Evolutionary conservation across 1,140 invertebrate species (phyloP).

Genomic region (Proctacanthus coquilletti): DNA sequence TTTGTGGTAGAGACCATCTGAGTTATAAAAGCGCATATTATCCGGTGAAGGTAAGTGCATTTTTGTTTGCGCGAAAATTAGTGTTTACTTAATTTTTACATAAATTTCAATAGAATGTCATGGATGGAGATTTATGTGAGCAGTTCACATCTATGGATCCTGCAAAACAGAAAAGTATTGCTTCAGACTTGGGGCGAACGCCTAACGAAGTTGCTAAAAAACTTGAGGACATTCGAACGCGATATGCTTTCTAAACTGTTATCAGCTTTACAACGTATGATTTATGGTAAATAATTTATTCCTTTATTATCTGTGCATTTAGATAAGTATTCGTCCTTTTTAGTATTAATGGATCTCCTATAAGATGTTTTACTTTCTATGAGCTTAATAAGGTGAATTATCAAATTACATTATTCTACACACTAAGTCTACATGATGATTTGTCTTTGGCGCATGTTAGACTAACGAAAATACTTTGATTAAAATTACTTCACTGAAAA

Average conservation of each 20-base stretch:
- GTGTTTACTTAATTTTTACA: conserved; percentile 4
- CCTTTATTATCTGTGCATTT: background rate
- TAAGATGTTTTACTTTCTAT: no score
- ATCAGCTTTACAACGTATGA: background rate
- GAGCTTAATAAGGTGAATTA: no score
- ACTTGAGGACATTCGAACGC: conserved; percentile 82
- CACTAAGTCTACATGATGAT: no score
- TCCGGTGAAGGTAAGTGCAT: conserved; percentile 78
- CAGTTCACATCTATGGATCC: conserved; percentile 95
- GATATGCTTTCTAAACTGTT: conserved; percentile 82
- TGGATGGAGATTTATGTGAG: conserved; percentile 98
- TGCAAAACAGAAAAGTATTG: conserved; percentile 86
- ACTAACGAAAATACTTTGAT: conserved; percentile 3
- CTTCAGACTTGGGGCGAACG: conserved; percentile 84
- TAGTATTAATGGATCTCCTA: no score
- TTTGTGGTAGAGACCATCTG: conserved; percentile 95
- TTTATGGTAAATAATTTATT: background rate
- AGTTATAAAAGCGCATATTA: conserved; percentile 96
- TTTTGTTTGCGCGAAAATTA: conserved; percentile 1
- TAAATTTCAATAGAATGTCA: conserved; percentile 62
- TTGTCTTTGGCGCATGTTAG: conserved; percentile 2
- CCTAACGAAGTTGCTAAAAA: conserved; percentile 94
- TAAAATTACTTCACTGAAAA: conserved; percentile 3
- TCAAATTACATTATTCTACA: no score
- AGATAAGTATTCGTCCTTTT: no score